These are phyloP conservation scores for Cardiocondyla obscurior DNA, from an alignment of 1,140 invertebrate genomes.

Conservation along the genomic window DNA sequence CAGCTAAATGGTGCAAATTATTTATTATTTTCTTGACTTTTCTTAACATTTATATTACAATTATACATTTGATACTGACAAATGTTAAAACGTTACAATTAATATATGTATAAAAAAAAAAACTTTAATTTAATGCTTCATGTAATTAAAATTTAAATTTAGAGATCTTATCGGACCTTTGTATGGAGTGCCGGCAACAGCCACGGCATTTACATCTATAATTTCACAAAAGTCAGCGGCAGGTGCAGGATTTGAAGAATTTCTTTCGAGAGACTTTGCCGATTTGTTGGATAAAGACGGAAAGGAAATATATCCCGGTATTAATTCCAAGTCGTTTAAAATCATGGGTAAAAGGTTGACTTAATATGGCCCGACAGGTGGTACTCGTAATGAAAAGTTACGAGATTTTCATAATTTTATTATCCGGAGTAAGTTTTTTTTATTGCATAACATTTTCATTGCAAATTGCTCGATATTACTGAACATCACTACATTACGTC, in stretches of 20 bases:
- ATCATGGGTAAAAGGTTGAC: slow-evolving; percentile 62
- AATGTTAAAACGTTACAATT: neutral
- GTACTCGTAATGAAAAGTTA: neutral
- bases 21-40: neutral
- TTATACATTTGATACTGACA: neutral
- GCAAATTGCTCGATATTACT: neutral
- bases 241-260: slow-evolving; percentile 59
- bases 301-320: slow-evolving; percentile 44
- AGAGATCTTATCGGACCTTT: slow-evolving; percentile 59
- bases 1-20: neutral
- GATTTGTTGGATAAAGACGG: slow-evolving; percentile 62
- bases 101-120: no score
- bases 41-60: neutral
- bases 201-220: slow-evolving; percentile 65
- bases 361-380: neutral
- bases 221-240: slow-evolving; percentile 64
- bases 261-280: slow-evolving; percentile 26
- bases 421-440: neutral
- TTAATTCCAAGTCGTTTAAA: slow-evolving; percentile 47
- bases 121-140: neutral
- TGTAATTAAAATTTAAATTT: neutral
- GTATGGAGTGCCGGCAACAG: slow-evolving; percentile 61
- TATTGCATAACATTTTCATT: neutral
- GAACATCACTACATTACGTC: neutral
- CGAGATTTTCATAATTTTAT: neutral